Evolutionary conservation across 1,140 invertebrate genomes (phyloP).

Genomic region (Drosophila setifemur): DNA sequence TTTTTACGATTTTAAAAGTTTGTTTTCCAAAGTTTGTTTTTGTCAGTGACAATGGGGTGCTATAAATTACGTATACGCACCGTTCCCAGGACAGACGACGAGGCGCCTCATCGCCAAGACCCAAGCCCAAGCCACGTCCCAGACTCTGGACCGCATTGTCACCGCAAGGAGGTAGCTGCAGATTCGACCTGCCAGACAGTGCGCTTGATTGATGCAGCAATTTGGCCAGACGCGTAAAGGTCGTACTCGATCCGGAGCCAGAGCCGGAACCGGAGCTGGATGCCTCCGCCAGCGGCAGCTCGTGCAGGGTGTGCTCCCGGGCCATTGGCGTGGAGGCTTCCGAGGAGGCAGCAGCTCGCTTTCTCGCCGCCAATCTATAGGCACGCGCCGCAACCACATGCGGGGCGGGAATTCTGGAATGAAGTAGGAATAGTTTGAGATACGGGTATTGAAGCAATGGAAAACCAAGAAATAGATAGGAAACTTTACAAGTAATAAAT

Average conservation of each 20-base stretch:
- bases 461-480: too few species aligned
- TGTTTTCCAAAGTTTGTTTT: too few species aligned
- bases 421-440: too few species aligned
- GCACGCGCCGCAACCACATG: constrained; percentile 84
- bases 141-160: constrained; percentile 45
- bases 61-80: constrained; percentile 83
- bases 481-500: too few species aligned
- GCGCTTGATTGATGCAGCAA: constrained; percentile 86
- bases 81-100: constrained; percentile 91
- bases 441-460: too few species aligned
- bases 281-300: constrained; percentile 47
- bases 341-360: constrained; percentile 60
- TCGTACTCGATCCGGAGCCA: constrained; percentile 78
- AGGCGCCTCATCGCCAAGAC: constrained; percentile 80
- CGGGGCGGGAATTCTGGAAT: constrained; percentile 85
- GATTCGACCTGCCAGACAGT: constrained; percentile 77
- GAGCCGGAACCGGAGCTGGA: constrained; percentile 11
- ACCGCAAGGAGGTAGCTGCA: constrained; percentile 61
- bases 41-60: not conserved
- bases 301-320: constrained; percentile 57
- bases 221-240: constrained; percentile 87
- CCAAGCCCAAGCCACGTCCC: constrained; percentile 42
- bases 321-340: constrained; percentile 57
- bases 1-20: too few species aligned
- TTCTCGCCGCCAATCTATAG: constrained; percentile 83